phyloP scores from a whole-genome alignment of 2,888 invertebrate genomes.

The Dynastes tityus region DNA sequence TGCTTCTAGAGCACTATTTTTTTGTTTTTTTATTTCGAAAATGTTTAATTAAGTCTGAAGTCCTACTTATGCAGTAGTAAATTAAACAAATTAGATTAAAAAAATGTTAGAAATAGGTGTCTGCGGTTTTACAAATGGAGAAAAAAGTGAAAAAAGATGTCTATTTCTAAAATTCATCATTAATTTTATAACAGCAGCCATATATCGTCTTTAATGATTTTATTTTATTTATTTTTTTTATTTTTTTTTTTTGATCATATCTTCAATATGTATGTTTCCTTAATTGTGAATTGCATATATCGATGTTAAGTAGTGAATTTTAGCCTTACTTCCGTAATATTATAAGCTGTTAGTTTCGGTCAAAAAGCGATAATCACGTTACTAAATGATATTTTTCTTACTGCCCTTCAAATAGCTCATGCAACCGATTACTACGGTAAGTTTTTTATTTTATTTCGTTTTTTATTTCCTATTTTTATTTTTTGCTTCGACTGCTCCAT shows the following conservation, averaged over 20 bases:
- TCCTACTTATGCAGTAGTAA: too few relatives aligned
- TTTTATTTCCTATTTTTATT: slow-evolving; percentile 58
- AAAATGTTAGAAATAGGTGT: too few relatives aligned
- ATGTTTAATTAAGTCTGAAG: too few relatives aligned
- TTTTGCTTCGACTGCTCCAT: slow-evolving; percentile 54
- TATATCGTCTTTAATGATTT: too few relatives aligned
- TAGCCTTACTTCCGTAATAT: neutral
- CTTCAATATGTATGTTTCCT: slow-evolving; percentile 53
- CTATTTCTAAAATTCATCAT: slow-evolving; percentile 4
- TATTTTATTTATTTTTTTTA: too few relatives aligned
- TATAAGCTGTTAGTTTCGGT: neutral
- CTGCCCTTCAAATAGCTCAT: slow-evolving; percentile 82
- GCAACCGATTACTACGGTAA: slow-evolving; percentile 99
- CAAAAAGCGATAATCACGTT: slow-evolving; percentile 13
- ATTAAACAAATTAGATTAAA: too few relatives aligned
- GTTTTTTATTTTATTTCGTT: slow-evolving; percentile 83
- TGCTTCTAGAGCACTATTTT: too few relatives aligned
- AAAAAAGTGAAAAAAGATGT: neutral
- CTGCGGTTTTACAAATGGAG: too few relatives aligned
- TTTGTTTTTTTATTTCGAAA: too few relatives aligned
- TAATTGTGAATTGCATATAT: neutral
- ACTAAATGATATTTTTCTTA: slow-evolving; percentile 62
- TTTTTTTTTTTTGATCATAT: too few relatives aligned
- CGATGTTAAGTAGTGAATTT: slow-evolving; percentile 22
- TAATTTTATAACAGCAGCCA: slow-evolving; percentile 10